These are phyloP conservation scores for Muricea muricata DNA, from an alignment of 92 coral and sea anemone species.

Conservation along the genomic window DNA sequence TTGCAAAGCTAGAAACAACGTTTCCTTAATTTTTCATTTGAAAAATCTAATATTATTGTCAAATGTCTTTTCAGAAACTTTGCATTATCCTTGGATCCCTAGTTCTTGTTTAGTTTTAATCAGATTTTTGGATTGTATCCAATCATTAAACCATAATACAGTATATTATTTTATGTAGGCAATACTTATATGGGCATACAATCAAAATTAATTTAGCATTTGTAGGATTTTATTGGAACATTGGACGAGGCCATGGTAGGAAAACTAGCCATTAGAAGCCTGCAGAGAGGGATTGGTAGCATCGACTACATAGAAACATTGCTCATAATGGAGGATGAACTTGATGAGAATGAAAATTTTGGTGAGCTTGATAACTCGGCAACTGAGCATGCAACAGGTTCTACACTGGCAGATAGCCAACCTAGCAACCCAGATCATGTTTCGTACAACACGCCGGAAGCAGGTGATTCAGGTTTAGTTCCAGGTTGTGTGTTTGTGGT, in stretches of 20 bases:
- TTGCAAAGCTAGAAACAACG: no score
- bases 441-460: not conserved
- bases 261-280: conserved; percentile 37
- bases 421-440: no score
- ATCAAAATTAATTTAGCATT: no score
- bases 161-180: no score
- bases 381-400: not conserved
- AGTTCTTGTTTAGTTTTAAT: no score
- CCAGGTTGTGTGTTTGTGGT: conserved; percentile 65
- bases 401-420: not conserved
- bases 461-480: not conserved
- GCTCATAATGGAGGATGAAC: conserved; percentile 54
- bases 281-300: conserved; percentile 49
- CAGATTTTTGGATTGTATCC: no score
- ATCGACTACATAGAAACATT: conserved; percentile 48
- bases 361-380: conserved; percentile 8
- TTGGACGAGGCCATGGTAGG: conserved; percentile 31
- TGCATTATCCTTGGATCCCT: no score
- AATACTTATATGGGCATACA: no score
- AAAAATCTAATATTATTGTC: no score
- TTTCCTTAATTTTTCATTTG: no score
- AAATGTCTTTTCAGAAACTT: no score
- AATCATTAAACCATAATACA: no score
- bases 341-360: conserved; percentile 18
- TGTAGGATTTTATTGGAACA: conserved; percentile 51